phyloP scores from a whole-genome alignment of 1,140 invertebrate genomes.

The Brachionus koreanus region DNA sequence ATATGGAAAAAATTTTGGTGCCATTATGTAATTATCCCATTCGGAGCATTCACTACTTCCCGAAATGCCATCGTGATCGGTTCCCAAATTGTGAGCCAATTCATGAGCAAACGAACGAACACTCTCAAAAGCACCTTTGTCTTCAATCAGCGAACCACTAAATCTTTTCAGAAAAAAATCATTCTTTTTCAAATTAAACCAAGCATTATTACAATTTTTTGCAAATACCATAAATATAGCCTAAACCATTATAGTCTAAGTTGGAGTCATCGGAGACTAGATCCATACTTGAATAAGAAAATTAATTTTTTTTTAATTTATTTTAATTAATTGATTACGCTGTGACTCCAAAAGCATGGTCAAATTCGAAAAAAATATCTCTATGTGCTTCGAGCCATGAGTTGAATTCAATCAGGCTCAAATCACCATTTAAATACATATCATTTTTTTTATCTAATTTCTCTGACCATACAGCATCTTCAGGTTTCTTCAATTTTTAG shows the following conservation, averaged over 20 bases:
- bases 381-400: background rate
- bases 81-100: slow-evolving; percentile 7
- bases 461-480: background rate
- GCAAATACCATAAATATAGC: slow-evolving; percentile 20
- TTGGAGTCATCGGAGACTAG: background rate
- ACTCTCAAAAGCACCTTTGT: slow-evolving; percentile 17
- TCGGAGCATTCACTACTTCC: background rate
- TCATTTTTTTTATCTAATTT: background rate
- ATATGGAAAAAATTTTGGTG: slow-evolving; percentile 18
- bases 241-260: slow-evolving; percentile 25
- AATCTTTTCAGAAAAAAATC: background rate
- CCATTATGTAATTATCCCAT: slow-evolving; percentile 34
- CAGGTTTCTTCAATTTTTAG: background rate
- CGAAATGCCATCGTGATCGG: slow-evolving; percentile 10
- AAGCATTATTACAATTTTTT: slow-evolving; percentile 1
- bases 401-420: slow-evolving; percentile 1
- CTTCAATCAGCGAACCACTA: slow-evolving; percentile 22
- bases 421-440: background rate
- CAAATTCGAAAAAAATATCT: background rate
- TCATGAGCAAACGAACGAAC: slow-evolving; percentile 30
- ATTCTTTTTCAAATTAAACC: background rate
- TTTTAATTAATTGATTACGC: background rate
- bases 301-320: background rate
- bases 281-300: background rate
- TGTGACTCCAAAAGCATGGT: slow-evolving; percentile 26